Evolutionary conservation across 1,140 invertebrate genomes (phyloP), one percentile per base, ranked within the genome.

Genomic region (Oryctes rhinoceros): DNA sequence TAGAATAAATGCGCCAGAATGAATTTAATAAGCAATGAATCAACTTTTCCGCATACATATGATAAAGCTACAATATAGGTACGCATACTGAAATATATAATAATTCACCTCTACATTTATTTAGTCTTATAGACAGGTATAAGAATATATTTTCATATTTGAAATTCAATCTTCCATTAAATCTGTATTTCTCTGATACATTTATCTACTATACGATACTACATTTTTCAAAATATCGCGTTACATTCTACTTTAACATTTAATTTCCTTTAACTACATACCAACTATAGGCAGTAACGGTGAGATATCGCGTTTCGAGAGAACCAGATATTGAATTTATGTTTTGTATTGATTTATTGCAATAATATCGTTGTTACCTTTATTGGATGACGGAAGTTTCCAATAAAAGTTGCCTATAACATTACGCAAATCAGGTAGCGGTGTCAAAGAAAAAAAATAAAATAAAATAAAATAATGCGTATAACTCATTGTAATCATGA

Each of bases 321-420:
- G 2, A 30, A 24, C 24, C 24, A 71, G 65, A 71, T 24, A 62
- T 62, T 62, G 65, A 71, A 71, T 24, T 71, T 30, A 24, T 71
- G 35, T 71, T 37, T 71, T 15, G 24, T 71, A 37, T 71, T 71
- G 18, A 71, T 71, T 71, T 71, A 71, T 71, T 71, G 65, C 53
- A n/a, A 6, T 15, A 24, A 35, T 71, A 30, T 71, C 65, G 35
- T 30, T 71, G 65, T 35, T 71, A 37, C 15, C 11, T 71, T 71
- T 71, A 71, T 71, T 71, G 65, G 20, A 71, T 71, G 37, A 71
- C 20, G 65, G 65, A 71, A 53, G 49, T n/a, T 24, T 59, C n/a
- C 53, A 18, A 53, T 53, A 59, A 59, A 18, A 44, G 39, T 44
- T 44, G 39, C 9, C 39, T 59, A 59, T 18, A 59, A 18, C n/a